phyloP scores from a whole-genome alignment of 2,888 invertebrate species.

The Helleia helle region DNA sequence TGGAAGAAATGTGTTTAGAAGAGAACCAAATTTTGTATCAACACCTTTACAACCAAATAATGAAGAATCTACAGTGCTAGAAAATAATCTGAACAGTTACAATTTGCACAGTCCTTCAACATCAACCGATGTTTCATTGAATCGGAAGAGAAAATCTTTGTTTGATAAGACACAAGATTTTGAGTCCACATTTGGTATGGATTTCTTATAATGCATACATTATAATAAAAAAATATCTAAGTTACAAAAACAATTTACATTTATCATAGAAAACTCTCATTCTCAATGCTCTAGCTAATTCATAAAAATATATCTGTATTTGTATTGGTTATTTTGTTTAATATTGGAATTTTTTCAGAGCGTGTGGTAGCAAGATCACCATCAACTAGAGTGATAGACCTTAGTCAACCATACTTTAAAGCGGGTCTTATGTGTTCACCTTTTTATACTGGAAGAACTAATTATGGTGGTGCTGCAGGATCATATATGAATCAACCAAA shows the following conservation, averaged over 20 bases:
- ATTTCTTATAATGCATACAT: slow-evolving; percentile 10
- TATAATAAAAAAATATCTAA: no score
- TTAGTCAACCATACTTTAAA: slow-evolving; percentile 45
- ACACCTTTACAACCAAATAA: slow-evolving; percentile 27
- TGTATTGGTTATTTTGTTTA: no score
- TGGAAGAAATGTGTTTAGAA: slow-evolving; percentile 26
- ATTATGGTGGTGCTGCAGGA: slow-evolving; percentile 81
- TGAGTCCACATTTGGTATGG: slow-evolving; percentile 14
- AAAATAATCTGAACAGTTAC: slow-evolving; percentile 25
- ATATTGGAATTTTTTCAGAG: slow-evolving; percentile 20
- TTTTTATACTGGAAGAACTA: slow-evolving; percentile 83
- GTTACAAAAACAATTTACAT: no score
- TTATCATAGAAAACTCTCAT: no score
- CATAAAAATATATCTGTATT: no score
- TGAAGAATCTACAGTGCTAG: slow-evolving; percentile 27
- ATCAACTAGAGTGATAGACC: slow-evolving; percentile 44
- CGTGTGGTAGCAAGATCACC: slow-evolving; percentile 34
- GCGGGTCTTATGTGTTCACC: slow-evolving; percentile 70
- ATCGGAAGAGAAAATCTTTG: slow-evolving; percentile 41
- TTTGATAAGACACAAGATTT: slow-evolving; percentile 24
- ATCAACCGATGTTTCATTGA: slow-evolving; percentile 29
- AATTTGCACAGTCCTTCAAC: slow-evolving; percentile 31
- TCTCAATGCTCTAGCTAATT: no score
- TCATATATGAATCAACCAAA: slow-evolving; percentile 66
- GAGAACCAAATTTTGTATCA: slow-evolving; percentile 29